Base-by-base conservation (phyloP, 37 sponge, comb jelly and placozoan genomes). In the Beroe forskalii region DNA sequence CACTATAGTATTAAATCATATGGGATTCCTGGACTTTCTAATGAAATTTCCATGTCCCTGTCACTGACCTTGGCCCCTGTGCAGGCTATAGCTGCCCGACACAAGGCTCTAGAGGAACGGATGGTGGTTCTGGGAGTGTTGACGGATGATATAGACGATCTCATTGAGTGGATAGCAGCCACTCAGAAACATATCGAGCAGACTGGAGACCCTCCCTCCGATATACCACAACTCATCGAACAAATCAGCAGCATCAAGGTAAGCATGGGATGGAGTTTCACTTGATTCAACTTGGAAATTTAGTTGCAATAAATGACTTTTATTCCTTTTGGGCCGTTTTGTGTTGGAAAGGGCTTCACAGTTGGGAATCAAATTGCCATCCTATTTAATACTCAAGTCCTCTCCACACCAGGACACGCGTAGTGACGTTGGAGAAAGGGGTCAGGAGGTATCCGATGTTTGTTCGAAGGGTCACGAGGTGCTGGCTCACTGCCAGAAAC, bases 401-500 rank as follows among this genome's bases (percentile, higher is more conserved):
- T n/a, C n/a, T n/a, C n/a, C 55, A 17, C 55, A 4, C 72, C 86
- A 80, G 86, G 35, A 80, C 55, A 44, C 35, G 1, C 44, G 86
- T 42, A 44, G 55, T 80, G 86, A 80, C 25, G 55, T 80, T 17
- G 86, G 55, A 3, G 86, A 80, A 8, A 32, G 35, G 9, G 86
- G 86, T 1, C 86, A 80, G 28, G 55, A 80, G 22, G 86, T 80
- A 1, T 42, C 86, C 9, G 55, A 80, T 23, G 55, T 80, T 2
- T 80, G 86, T 41, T 22, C 86, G n/a, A 80, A 44, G 86, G 86
- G 86, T 4, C 86, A 80, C 28, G 86, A 80, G 86, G 27, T 80
- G 22, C 55, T 80, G 28, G 19, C 22, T 19, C 14, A 27, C 55
- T 42, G 48, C 1, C 55, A 12, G 12, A 48, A 48, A 12, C 55